Base-by-base conservation (phyloP, 2,888 invertebrate species). In the Pseudoips prasinana region DNA sequence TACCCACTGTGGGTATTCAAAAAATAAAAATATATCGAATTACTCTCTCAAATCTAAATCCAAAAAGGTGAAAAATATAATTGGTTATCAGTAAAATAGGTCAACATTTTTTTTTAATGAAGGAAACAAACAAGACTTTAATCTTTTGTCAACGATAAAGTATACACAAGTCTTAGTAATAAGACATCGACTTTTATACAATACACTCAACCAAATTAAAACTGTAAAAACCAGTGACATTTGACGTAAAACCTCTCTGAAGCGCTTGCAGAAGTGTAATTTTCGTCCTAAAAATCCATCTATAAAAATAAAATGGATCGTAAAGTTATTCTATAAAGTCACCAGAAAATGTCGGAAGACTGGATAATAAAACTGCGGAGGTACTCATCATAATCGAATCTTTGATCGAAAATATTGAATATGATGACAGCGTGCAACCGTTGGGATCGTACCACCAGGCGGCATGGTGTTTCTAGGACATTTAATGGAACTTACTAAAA, bases 331-430 rank as follows among this genome's bases (percentile, higher is more conserved):
- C 48, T 55, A 58, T 64, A 67, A 65, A 61, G 55, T 59, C 64
- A 50, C 48, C 55, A 7, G 48, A 40, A 48, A 41, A 50, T 54
- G 50, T 47, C 46, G 39, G 39, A 34, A 38, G 37, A 41, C 40
- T 39, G 36, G 47, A 35, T 55, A 49, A 65, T 65, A 67, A 66
- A 64, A 64, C 39, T 39, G 44, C 33, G 46, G 42, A 48, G 39
- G 40, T 41, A 46, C 48, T 52, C 54, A 46, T 53, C 49, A 55
- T 68, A 64, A 67, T 65, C 57, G 54, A 60, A 60, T 55, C 47
- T 53, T 42, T 52, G 58, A 55, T 52, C 56, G 58, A 50, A 63
- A 59, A 62, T 59, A 66, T 67, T 63, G 52, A 62, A 68, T 58
- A 39, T 47, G 39, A 39, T 46, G 42, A 46, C 41, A 37, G 36